Evolutionary conservation across 2,113 vertebrate genomes (phyloP).

Genomic region (Microtus ochrogaster): DNA sequence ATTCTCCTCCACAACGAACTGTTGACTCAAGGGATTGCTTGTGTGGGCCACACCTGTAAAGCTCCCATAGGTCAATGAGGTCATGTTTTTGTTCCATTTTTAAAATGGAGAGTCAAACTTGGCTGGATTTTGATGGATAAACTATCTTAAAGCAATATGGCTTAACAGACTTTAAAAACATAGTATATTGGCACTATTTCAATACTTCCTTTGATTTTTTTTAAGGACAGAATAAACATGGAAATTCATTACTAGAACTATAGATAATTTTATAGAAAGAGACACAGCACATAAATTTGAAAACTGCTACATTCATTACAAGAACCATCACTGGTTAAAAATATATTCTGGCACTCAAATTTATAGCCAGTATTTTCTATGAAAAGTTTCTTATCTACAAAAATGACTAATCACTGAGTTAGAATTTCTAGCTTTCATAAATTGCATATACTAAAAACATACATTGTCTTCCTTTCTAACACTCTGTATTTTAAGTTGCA

Average conservation of each 20-base stretch:
- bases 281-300: constrained; percentile 32
- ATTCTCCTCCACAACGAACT: constrained; percentile 84
- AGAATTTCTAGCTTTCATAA: constrained; percentile 50
- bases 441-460: not conserved
- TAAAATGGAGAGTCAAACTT: constrained; percentile 3
- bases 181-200: not conserved
- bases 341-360: not conserved
- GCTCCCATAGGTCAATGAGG: constrained; percentile 1
- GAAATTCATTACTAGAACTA: not conserved
- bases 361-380: constrained; percentile 28
- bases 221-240: constrained; percentile 41
- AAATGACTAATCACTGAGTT: constrained; percentile 36
- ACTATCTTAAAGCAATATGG: not conserved
- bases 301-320: constrained; percentile 37
- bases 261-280: constrained; percentile 15
- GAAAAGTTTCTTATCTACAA: constrained; percentile 29
- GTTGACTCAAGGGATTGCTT: constrained; percentile 86
- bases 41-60: constrained; percentile 86
- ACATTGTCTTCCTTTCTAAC: not conserved
- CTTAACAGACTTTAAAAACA: constrained; percentile 25
- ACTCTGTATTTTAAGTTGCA: constrained; percentile 41
- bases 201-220: constrained; percentile 20
- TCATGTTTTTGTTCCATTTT: not conserved
- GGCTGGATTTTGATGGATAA: not conserved
- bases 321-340: not conserved